Conservation (phyloP, 2,113 vertebrate species). For the Arothron firmamentum region DNA sequence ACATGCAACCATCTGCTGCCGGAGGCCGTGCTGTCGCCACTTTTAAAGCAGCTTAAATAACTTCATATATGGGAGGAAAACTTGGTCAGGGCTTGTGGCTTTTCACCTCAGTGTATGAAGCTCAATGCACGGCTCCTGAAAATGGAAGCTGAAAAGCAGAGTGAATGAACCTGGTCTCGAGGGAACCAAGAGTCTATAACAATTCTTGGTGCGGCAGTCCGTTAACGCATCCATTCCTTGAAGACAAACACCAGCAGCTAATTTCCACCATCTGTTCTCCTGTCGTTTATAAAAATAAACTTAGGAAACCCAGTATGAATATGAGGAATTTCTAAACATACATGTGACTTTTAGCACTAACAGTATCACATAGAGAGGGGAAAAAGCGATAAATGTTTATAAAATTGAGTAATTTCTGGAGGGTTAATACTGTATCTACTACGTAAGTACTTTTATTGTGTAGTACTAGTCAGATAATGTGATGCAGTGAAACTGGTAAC, state of each 20-base stretch:
- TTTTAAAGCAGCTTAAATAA: slow-evolving; percentile 32
- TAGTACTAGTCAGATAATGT: too few species aligned
- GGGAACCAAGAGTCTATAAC: slow-evolving; percentile 5
- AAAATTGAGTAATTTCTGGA: too few species aligned
- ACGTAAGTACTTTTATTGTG: too few species aligned
- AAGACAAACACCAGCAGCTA: neutral
- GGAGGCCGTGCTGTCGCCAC: slow-evolving; percentile 8
- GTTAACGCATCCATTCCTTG: slow-evolving; percentile 9
- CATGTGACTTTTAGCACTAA: too few species aligned
- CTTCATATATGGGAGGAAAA: neutral
- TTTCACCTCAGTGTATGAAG: slow-evolving; percentile 18
- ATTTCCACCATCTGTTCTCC: neutral
- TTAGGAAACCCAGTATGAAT: too few species aligned
- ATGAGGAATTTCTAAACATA: too few species aligned
- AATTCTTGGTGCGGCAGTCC: neutral
- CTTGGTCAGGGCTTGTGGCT: slow-evolving; percentile 18
- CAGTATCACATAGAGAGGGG: too few species aligned
- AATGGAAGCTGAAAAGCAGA: slow-evolving; percentile 28
- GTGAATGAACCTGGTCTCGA: slow-evolving; percentile 5
- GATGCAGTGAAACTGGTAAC: too few species aligned
- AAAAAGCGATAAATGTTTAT: too few species aligned
- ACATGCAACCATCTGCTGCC: slow-evolving; percentile 44
- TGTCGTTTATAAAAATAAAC: neutral
- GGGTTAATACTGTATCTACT: too few species aligned
- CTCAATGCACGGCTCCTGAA: neutral